Base-by-base conservation (phyloP, 1,140 invertebrate species). In the Dinoponera quadriceps region DNA sequence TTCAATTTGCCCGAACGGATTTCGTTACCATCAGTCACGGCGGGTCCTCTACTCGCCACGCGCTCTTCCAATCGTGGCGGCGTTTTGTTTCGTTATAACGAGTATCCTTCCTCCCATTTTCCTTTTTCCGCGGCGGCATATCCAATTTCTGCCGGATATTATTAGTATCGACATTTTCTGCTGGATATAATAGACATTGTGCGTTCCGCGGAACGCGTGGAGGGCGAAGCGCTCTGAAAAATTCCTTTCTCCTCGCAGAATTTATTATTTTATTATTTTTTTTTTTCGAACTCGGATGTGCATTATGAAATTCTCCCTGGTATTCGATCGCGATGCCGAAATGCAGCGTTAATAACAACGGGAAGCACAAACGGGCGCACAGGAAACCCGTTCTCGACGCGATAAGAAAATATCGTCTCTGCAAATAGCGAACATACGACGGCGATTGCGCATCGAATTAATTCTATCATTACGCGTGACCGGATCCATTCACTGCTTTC, bases 11-110 rank as follows among this genome's bases (percentile, higher is more conserved):
- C 60, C 62, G 27, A 27, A 63, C 49, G 68, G 80, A 86, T 86
- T 86, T 86, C 62, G 81, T 86, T 83, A 87, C 62, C 81, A 85
- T 86, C 77, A 77, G 84, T 80, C 69, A 80, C 71, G 59, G 57
- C 49, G 75, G 9, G 83, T 60, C 48, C 55, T 77, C n/a, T 18
- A 27, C 33, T 71, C 75, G 51, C 63, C 75, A 55, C 22, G 38
- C 13, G 25, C 44, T 63, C 62, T 69, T 68, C 48, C 72, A 66
- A 69, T 66, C 68, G 38, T 66, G 29, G 22, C 44, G 44, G 27
- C 82, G 68, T 85, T 78, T 73, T 81, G 63, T 81, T 84, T 81
- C 81, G 59, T 83, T 84, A 62, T 86, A 86, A 88, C 69, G 71
- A 86, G 65, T 71, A 69, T 81, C 68, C 68, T 84, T 65, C 49